Evolutionary conservation across 2,888 invertebrate species (phyloP).

Genomic region (Agonopterix arenella): DNA sequence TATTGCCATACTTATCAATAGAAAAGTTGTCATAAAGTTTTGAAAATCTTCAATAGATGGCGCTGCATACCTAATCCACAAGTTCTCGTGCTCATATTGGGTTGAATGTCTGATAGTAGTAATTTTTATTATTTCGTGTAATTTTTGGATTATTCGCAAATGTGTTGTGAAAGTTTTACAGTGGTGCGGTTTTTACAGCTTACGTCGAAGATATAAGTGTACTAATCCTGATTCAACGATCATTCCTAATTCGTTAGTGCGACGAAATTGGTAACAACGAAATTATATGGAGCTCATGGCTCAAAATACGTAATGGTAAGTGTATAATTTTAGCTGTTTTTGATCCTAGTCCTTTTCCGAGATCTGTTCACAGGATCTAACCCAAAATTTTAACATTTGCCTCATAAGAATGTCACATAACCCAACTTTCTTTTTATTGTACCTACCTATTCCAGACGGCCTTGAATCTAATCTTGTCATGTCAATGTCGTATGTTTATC

Average conservation of each 20-base stretch:
- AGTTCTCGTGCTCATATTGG: slow-evolving; percentile 30
- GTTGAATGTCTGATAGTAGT: slow-evolving; percentile 62
- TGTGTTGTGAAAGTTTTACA: slow-evolving; percentile 13
- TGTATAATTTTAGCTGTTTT: background rate
- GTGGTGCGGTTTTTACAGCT: slow-evolving; percentile 19
- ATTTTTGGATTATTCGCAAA: slow-evolving; percentile 34
- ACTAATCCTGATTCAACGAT: slow-evolving; percentile 10
- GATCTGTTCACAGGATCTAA: too few relatives aligned
- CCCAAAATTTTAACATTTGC: background rate
- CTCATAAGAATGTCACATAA: slow-evolving; percentile 38
- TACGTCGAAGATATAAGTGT: slow-evolving; percentile 13
- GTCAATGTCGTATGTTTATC: slow-evolving; percentile 67
- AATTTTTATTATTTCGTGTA: slow-evolving; percentile 22
- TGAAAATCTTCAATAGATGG: slow-evolving; percentile 33
- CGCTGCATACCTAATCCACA: slow-evolving; percentile 17
- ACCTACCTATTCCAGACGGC: slow-evolving; percentile 43
- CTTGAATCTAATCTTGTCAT: slow-evolving; percentile 74
- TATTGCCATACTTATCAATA: too few relatives aligned
- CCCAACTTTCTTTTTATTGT: slow-evolving; percentile 47
- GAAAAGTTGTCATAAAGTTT: too few relatives aligned
- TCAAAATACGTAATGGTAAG: slow-evolving; percentile 12
- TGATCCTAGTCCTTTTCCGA: too few relatives aligned
- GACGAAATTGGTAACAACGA: slow-evolving; percentile 17
- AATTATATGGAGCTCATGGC: slow-evolving; percentile 21
- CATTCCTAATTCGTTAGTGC: slow-evolving; percentile 8